Conservation (phyloP, 2,888 invertebrate species). For the Chrysotoxum bicinctum region DNA sequence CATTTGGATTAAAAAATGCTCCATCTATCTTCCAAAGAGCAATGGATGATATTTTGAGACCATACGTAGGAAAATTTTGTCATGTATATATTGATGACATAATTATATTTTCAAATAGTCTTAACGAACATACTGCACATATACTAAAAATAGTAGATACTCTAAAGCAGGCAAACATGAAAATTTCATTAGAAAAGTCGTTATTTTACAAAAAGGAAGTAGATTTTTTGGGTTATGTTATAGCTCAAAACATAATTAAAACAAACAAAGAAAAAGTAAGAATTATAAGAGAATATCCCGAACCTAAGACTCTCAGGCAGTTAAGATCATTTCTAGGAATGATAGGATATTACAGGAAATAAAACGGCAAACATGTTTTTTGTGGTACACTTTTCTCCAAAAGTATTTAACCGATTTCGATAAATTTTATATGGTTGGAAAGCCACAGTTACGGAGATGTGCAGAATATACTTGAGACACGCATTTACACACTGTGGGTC, state of each 20-base stretch:
- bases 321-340: neutral
- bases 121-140: neutral
- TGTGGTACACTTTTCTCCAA: too few relatives aligned
- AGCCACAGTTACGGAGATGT: too few relatives aligned
- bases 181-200: slow-evolving; percentile 11
- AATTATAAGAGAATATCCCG: neutral
- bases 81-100: slow-evolving; percentile 19
- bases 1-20: too few relatives aligned
- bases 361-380: too few relatives aligned
- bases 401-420: too few relatives aligned
- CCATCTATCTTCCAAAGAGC: too few relatives aligned
- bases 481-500: too few relatives aligned
- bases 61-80: neutral
- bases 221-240: slow-evolving; percentile 1
- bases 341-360: neutral
- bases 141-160: neutral
- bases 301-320: too few relatives aligned
- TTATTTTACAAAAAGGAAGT: neutral
- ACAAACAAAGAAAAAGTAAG: neutral
- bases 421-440: too few relatives aligned
- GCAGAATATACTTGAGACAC: too few relatives aligned
- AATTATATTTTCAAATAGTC: neutral
- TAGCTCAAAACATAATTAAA: neutral
- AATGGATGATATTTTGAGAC: too few relatives aligned
- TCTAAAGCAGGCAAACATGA: slow-evolving; percentile 11